phyloP scores from a whole-genome alignment of 2,797 vertebrate species.

The Ispidina lecontei region DNA sequence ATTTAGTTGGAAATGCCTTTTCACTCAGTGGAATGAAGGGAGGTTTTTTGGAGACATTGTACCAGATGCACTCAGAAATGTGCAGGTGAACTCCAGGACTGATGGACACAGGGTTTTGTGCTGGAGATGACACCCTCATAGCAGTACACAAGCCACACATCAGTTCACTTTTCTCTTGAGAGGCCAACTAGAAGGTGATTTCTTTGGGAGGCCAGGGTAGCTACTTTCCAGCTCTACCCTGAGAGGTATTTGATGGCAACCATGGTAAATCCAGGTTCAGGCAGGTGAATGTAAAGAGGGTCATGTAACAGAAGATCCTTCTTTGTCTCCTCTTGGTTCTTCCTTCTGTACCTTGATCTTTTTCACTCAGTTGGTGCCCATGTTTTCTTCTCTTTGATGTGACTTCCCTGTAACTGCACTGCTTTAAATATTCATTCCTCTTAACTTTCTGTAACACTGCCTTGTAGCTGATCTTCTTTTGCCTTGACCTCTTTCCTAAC shows the following conservation, averaged over 20 bases:
- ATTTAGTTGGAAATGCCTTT: constrained; percentile 55
- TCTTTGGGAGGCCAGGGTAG: neutral
- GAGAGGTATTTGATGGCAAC: neutral
- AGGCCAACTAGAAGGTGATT: neutral
- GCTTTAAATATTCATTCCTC: constrained; percentile 30
- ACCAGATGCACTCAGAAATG: neutral
- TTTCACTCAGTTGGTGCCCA: neutral
- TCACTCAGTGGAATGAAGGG: constrained; percentile 12
- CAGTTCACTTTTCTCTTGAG: neutral
- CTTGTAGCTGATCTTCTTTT: constrained; percentile 23
- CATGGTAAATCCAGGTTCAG: neutral
- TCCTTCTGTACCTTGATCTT: neutral
- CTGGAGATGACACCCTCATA: neutral
- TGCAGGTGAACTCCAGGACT: neutral
- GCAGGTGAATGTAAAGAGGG: neutral
- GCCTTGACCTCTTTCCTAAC: constrained; percentile 47
- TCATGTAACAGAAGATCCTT: neutral
- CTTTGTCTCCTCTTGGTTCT: neutral
- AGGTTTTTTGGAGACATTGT: neutral
- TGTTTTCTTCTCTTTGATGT: neutral
- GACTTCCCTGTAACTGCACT: neutral
- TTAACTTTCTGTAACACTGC: constrained; percentile 45
- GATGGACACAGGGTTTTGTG: neutral
- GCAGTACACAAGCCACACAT: neutral
- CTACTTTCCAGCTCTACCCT: neutral